A percentile compares a stretch with the other conserved stretches of the same genome.
These are phyloP conservation scores for Idaea dimidiata DNA, from an alignment of 2,888 invertebrate species.

Conservation along the genomic window DNA sequence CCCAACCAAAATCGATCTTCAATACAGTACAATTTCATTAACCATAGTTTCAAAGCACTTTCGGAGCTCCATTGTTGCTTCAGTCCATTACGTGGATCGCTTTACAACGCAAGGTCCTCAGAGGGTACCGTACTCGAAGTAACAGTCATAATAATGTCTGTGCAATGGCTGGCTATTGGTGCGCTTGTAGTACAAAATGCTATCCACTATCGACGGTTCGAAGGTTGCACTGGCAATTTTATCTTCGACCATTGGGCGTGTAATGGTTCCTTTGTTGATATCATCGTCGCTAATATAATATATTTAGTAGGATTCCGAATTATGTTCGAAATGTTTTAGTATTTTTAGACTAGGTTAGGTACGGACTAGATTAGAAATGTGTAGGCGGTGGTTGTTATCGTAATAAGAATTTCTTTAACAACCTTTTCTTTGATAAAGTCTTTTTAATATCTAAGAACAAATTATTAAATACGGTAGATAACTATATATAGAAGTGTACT, in stretches of 20 bases:
- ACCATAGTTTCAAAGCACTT: conserved; percentile 4
- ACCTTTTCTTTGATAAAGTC: background rate
- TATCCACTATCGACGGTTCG: background rate
- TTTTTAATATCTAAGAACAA: background rate
- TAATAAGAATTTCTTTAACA: background rate
- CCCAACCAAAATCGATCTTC: background rate
- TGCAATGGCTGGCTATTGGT: conserved; percentile 27
- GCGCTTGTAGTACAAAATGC: background rate
- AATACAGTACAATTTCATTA: background rate
- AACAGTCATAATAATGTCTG: conserved; percentile 50
- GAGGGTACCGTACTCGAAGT: conserved; percentile 41
- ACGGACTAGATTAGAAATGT: too few species aligned
- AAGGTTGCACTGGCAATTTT: conserved; percentile 1
- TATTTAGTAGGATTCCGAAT: background rate
- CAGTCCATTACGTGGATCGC: conserved; percentile 37
- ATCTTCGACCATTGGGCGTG: background rate
- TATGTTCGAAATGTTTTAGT: background rate
- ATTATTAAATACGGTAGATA: background rate
- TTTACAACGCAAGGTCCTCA: conserved; percentile 41
- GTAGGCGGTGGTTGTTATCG: background rate
- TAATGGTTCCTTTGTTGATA: background rate
- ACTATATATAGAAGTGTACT: background rate
- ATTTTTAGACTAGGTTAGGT: too few species aligned
- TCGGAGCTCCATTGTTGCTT: conserved; percentile 25
- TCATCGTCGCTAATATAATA: background rate